A percentile compares a stretch with the other conserved stretches of the same genome.
Conservation (phyloP, 2,888 invertebrate genomes). For the Cerceris rybyensis region DNA sequence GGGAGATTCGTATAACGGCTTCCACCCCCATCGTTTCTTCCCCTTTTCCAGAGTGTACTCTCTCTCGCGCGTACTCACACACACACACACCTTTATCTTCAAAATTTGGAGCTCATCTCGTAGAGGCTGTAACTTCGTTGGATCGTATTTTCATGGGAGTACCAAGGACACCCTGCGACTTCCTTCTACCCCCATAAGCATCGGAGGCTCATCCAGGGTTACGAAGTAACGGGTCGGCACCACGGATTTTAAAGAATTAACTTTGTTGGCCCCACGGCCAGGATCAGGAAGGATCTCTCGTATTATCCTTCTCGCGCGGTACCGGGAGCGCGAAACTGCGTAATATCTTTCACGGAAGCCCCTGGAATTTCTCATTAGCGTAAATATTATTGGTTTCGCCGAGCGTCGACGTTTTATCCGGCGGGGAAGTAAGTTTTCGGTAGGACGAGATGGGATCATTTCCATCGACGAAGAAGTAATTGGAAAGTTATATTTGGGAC, state of each 20-base stretch:
- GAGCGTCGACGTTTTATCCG: constrained; percentile 7
- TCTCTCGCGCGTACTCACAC: not conserved
- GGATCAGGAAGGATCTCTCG: not conserved
- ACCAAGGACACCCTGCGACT: not conserved
- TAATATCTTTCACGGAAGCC: constrained; percentile 17
- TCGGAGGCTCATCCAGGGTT: constrained; percentile 26
- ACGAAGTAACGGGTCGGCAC: constrained; percentile 18
- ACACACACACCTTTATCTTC: constrained; percentile 11
- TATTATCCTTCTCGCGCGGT: not conserved
- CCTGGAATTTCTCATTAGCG: constrained; percentile 41
- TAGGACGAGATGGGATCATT: constrained; percentile 14
- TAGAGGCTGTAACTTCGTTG: constrained; percentile 19
- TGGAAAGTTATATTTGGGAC: constrained; percentile 24
- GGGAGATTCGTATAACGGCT: constrained; percentile 3
- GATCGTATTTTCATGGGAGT: constrained; percentile 21
- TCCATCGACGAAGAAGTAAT: constrained; percentile 11
- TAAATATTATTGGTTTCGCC: constrained; percentile 37
- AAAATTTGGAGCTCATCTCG: constrained; percentile 71
- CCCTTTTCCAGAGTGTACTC: constrained; percentile 5
- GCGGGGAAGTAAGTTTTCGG: constrained; percentile 11
- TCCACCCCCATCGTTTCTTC: not conserved
- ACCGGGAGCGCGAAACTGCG: not conserved
- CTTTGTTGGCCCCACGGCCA: constrained; percentile 11
- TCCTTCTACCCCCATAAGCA: constrained; percentile 23
- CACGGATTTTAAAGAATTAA: constrained; percentile 46